A percentile compares a stretch with the other conserved stretches of the same genome.
Conservation (phyloP, 1,140 invertebrate species). For the Hylaeus volcanicus region DNA sequence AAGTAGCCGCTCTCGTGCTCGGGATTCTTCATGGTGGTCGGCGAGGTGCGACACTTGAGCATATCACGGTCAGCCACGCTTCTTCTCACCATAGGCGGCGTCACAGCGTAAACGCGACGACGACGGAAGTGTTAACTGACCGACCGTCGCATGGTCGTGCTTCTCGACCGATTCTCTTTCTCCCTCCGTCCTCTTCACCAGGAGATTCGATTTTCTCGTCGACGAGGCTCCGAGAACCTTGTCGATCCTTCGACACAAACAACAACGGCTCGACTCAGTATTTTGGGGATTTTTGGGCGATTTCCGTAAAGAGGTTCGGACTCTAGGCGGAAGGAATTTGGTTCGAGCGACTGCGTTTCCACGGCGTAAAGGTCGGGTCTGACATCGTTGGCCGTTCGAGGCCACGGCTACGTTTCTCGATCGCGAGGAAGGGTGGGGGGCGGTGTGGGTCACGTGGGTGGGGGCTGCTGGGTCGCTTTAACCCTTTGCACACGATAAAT, state of each 20-base stretch:
- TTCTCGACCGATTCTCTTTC: neutral
- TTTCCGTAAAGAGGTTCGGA: neutral
- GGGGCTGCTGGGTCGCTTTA: too few relatives aligned
- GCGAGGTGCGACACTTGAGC: neutral
- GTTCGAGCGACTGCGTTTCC: neutral
- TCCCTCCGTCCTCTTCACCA: neutral
- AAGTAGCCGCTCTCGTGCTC: constrained; percentile 76
- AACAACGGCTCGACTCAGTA: neutral
- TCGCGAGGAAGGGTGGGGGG: too few relatives aligned
- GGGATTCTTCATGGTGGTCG: constrained; percentile 66
- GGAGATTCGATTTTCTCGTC: neutral
- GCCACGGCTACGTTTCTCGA: too few relatives aligned
- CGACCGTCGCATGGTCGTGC: neutral
- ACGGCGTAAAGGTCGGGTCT: too few relatives aligned
- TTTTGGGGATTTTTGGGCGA: neutral
- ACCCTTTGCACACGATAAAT: too few relatives aligned
- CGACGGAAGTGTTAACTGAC: neutral
- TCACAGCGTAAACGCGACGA: constrained; percentile 17
- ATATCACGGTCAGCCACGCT: neutral
- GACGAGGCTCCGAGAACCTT: neutral
- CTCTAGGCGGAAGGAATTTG: neutral
- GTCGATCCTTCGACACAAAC: constrained; percentile 16
- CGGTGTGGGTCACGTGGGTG: too few relatives aligned
- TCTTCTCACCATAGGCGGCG: neutral
- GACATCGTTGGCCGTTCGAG: too few relatives aligned